These are phyloP conservation scores for Tapirus indicus DNA, from an alignment of 2,797 vertebrate genomes.

Conservation along the genomic window DNA sequence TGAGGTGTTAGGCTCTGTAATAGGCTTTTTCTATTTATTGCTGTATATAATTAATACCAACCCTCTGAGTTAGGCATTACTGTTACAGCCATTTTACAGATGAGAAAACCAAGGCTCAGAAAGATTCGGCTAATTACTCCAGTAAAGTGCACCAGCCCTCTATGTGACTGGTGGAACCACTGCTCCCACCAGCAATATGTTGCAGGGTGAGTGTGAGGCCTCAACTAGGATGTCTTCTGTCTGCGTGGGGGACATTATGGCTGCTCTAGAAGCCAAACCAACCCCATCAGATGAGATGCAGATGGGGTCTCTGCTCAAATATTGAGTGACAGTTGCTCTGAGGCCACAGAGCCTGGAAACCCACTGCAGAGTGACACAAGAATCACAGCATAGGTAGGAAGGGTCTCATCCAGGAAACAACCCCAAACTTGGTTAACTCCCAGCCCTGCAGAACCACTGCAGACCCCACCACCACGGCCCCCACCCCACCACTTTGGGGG, in stretches of 20 bases:
- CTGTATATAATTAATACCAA: neutral
- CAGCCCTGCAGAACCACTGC: neutral
- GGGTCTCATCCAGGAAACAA: neutral
- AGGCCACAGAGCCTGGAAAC: neutral
- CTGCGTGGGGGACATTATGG: slow-evolving; percentile 70
- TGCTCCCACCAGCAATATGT: neutral
- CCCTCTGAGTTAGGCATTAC: neutral
- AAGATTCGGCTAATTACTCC: neutral
- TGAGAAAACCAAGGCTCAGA: neutral
- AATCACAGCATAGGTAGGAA: neutral
- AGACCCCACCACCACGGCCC: neutral
- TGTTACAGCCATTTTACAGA: neutral
- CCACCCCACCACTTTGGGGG: neutral
- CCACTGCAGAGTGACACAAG: neutral
- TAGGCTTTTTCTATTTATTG: neutral
- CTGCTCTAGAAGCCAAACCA: slow-evolving; percentile 84
- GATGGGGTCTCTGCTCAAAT: slow-evolving; percentile 67
- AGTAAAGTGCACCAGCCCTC: neutral
- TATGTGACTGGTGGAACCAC: neutral
- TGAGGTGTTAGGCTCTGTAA: neutral
- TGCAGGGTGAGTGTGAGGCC: neutral
- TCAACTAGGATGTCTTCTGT: slow-evolving; percentile 78
- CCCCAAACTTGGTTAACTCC: neutral
- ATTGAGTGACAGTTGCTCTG: neutral
- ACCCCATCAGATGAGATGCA: slow-evolving; percentile 84